These are phyloP conservation scores for Craseonycteris thonglongyai DNA, from an alignment of 2,113 vertebrate species.

Conservation along the genomic window DNA sequence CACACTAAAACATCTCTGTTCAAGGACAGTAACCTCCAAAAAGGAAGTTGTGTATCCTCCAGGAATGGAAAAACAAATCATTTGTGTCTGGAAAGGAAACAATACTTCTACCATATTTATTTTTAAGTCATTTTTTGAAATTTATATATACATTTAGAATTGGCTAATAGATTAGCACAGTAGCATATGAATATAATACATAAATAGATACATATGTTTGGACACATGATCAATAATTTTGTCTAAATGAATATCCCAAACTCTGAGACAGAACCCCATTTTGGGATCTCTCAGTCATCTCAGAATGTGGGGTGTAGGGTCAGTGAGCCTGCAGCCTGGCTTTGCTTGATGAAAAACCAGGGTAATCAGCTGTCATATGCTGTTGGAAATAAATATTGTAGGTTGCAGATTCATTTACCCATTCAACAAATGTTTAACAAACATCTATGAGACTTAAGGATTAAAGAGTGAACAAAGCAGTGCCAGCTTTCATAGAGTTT, in stretches of 20 bases:
- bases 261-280: neutral
- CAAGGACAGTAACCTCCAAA: neutral
- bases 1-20: neutral
- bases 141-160: neutral
- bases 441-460: neutral
- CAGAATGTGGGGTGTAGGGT: neutral
- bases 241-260: neutral
- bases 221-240: neutral
- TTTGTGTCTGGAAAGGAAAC: neutral
- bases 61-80: neutral
- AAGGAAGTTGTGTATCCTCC: neutral
- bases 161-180: neutral
- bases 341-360: neutral
- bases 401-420: neutral
- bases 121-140: neutral
- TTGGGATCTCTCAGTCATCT: neutral
- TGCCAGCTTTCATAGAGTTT: neutral
- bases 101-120: neutral
- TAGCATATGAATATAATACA: neutral
- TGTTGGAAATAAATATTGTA: neutral
- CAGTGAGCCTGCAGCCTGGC: neutral
- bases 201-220: neutral
- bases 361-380: neutral
- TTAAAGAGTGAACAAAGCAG: neutral
- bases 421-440: neutral